phyloP scores from a whole-genome alignment of 1,140 invertebrate species.

The Eufriesea mexicana region DNA sequence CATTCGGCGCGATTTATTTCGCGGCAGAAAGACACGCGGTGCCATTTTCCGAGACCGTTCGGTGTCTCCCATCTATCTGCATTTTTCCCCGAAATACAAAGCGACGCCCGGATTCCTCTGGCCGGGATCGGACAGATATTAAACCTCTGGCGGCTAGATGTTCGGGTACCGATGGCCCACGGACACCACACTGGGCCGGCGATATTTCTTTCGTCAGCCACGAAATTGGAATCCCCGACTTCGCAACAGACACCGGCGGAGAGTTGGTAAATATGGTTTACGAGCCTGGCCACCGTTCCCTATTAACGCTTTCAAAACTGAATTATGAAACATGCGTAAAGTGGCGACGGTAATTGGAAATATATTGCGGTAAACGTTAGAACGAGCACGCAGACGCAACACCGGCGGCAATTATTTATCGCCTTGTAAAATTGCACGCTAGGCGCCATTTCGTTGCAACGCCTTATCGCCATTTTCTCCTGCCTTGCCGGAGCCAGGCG shows the following conservation, averaged over 20 bases:
- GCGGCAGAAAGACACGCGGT: too few species aligned
- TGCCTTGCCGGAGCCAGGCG: too few species aligned
- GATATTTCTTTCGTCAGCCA: constrained; percentile 27
- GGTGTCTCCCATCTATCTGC: too few species aligned
- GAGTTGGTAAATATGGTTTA: constrained; percentile 48
- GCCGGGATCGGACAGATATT: constrained; percentile 1
- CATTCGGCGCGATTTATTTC: too few species aligned
- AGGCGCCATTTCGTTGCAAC: too few species aligned
- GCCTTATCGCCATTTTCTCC: not conserved
- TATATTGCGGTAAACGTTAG: constrained; percentile 42
- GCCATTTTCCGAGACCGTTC: too few species aligned
- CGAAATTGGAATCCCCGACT: constrained; percentile 39
- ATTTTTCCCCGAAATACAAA: not conserved
- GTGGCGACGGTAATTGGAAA: constrained; percentile 40
- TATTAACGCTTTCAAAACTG: constrained; percentile 50
- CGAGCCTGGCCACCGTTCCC: constrained; percentile 40
- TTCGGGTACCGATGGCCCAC: not conserved
- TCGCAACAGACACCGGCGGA: constrained; percentile 23
- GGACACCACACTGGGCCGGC: not conserved
- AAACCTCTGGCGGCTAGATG: not conserved
- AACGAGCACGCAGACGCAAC: not conserved
- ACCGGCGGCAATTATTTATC: constrained; percentile 15
- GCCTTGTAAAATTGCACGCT: constrained; percentile 12
- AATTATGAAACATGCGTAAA: constrained; percentile 53
- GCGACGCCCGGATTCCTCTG: not conserved